phyloP scores from a whole-genome alignment of 1,140 invertebrate genomes.

The Hermetia illucens region DNA sequence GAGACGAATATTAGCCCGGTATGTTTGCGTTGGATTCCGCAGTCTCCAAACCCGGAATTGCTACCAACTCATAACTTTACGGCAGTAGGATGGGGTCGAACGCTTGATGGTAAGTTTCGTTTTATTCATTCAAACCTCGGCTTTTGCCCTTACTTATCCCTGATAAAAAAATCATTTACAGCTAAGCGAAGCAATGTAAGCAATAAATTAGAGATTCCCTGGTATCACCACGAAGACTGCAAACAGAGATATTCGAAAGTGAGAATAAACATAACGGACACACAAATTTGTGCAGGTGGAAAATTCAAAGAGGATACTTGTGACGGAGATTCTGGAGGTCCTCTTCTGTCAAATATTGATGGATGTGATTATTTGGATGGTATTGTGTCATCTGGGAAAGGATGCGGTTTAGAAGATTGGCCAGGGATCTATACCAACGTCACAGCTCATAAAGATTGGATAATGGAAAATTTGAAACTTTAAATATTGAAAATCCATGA shows the following conservation, averaged over 20 bases:
- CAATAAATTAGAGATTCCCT: slow-evolving; percentile 37
- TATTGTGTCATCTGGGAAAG: slow-evolving; percentile 37
- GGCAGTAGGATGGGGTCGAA: slow-evolving; percentile 59
- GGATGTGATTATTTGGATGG: slow-evolving; percentile 36
- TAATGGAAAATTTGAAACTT: slow-evolving; percentile 20
- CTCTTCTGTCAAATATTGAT: slow-evolving; percentile 32
- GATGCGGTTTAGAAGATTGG: slow-evolving; percentile 29
- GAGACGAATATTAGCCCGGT: slow-evolving; percentile 58
- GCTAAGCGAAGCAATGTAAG: slow-evolving; percentile 36
- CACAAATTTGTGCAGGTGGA: slow-evolving; percentile 44
- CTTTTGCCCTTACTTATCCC: not conserved
- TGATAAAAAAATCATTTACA: slow-evolving; percentile 4
- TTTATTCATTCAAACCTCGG: not conserved
- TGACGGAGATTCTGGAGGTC: slow-evolving; percentile 55
- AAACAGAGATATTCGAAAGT: slow-evolving; percentile 30
- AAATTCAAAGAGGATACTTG: slow-evolving; percentile 42
- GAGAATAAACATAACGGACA: slow-evolving; percentile 11
- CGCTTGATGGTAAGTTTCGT: slow-evolving; percentile 26
- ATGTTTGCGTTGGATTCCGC: slow-evolving; percentile 44
- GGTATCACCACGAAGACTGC: slow-evolving; percentile 35
- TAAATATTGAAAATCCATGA: too few relatives aligned
- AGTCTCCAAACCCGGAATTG: slow-evolving; percentile 18
- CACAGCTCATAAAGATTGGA: slow-evolving; percentile 33
- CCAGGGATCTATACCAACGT: slow-evolving; percentile 39
- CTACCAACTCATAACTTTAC: slow-evolving; percentile 31